Conservation (phyloP, 2,113 vertebrate species). For the Progne subis region DNA sequence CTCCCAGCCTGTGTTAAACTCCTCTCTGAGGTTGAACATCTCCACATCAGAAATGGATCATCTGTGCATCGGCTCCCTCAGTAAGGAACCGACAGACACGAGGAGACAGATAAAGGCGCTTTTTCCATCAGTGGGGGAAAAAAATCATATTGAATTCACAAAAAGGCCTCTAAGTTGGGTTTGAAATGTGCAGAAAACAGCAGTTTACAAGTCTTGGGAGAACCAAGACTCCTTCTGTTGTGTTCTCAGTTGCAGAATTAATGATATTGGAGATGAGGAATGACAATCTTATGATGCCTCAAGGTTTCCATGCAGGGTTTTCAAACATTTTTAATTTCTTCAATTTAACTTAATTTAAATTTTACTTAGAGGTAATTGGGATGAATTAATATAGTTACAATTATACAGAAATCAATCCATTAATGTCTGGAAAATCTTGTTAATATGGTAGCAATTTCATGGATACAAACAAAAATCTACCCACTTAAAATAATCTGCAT, state of each 20-base stretch:
- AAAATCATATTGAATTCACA: not conserved
- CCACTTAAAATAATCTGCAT: constrained; percentile 38
- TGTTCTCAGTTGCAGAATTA: constrained; percentile 23
- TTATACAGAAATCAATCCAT: constrained; percentile 79
- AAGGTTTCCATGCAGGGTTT: constrained; percentile 69
- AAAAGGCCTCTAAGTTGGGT: not conserved
- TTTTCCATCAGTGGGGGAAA: not conserved
- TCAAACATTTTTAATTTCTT: constrained; percentile 81
- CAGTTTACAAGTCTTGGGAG: constrained; percentile 4
- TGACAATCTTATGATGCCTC: constrained; percentile 66
- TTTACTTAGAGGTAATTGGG: constrained; percentile 82
- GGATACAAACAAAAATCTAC: constrained; percentile 73
- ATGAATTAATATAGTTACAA: constrained; percentile 82
- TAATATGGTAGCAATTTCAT: constrained; percentile 76
- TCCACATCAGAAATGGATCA: not conserved
- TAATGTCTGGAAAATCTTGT: constrained; percentile 78
- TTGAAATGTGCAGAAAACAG: constrained; percentile 6
- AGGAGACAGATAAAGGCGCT: not conserved
- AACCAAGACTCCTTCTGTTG: not conserved
- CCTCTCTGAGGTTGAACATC: not conserved
- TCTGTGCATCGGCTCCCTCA: not conserved
- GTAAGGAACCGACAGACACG: not conserved
- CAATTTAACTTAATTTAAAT: constrained; percentile 83
- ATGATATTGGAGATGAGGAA: constrained; percentile 55
- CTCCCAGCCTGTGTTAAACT: not conserved